Base-by-base conservation (phyloP, 2,888 invertebrate genomes). In the Conomelus anceps region DNA sequence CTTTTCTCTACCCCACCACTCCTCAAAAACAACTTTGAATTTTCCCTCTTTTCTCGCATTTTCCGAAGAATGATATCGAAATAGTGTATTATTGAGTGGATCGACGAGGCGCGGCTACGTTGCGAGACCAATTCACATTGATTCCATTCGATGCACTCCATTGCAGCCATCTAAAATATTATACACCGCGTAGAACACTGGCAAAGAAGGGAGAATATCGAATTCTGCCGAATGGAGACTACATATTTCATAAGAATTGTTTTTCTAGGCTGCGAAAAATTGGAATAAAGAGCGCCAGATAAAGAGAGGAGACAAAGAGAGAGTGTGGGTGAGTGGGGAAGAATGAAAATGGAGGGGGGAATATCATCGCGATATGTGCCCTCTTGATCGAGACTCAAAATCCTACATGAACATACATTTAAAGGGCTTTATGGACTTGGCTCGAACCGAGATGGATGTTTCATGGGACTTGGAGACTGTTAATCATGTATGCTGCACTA, bases 401-500 rank as follows among this genome's bases (percentile, higher is more conserved):
- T 86, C 24, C n/a, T 3, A 26, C 17, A 86, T 22, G 23, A 86
- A n/a, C 20, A 86, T 26, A 86, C 22, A 86, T 86, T 86, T 86
- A n/a, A 29, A 86, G 29, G 85, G 29, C 86, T 86, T 86, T 23
- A 86, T 86, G 86, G 86, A 22, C 22, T 29, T 23, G 86, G 86
- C 17, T 86, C 23, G 23, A n/a, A 1, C 23, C 1, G 22, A 22
- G 86, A 86, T 86, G 86, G 86, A 86, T 26, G 86, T 86, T 86
- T 26, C 86, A 86, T 86, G 29, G 86, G 6, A 29, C 86, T 86
- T 26, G 86, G 86, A 23, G 86, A 24, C 86, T 86, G 86, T 86
- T 86, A 86, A 86, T 86, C 86, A 86, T 86, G 86, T 24, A 86
- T 86, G 86, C 26, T 29, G 86, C 29, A 86, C 9, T 23, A 26